These are phyloP conservation scores for Apistogramma diplotaenia DNA, from an alignment of 2,113 vertebrate genomes.

Conservation along the genomic window DNA sequence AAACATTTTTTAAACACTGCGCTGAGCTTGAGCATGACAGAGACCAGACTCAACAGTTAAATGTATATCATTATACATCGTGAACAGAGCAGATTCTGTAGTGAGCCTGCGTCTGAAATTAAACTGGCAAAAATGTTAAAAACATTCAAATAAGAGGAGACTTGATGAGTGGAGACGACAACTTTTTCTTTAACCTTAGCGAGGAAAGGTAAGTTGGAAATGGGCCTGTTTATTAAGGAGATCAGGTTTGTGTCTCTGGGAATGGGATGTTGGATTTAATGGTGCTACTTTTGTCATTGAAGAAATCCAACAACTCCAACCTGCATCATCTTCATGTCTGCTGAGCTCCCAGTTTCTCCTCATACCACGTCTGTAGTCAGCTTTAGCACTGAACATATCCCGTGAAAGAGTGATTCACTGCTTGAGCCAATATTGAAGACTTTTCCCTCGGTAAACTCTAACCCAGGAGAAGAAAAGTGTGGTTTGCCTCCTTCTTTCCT, in stretches of 20 bases:
- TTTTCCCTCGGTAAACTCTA: conserved; percentile 38
- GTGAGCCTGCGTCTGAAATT: background rate
- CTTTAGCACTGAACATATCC: conserved; percentile 23
- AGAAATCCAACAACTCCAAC: background rate
- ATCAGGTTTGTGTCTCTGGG: background rate
- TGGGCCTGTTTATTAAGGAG: background rate
- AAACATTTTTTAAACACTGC: background rate
- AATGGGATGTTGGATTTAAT: background rate
- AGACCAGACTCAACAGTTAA: background rate
- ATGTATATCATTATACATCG: background rate
- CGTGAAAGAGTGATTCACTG: conserved; percentile 42
- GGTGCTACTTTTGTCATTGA: background rate
- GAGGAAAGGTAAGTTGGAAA: background rate
- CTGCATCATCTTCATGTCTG: background rate
- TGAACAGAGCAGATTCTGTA: background rate
- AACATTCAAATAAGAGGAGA: background rate
- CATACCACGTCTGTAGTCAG: background rate
- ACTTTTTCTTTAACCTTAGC: background rate
- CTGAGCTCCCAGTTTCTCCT: background rate
- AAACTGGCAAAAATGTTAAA: background rate
- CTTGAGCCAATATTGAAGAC: conserved; percentile 56
- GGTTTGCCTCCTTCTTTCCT: background rate
- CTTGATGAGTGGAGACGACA: background rate
- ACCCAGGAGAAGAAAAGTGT: conserved; percentile 21
- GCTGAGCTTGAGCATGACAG: background rate